These are phyloP conservation scores for Lerema accius DNA, from an alignment of 1,140 invertebrate genomes.

Conservation along the genomic window DNA sequence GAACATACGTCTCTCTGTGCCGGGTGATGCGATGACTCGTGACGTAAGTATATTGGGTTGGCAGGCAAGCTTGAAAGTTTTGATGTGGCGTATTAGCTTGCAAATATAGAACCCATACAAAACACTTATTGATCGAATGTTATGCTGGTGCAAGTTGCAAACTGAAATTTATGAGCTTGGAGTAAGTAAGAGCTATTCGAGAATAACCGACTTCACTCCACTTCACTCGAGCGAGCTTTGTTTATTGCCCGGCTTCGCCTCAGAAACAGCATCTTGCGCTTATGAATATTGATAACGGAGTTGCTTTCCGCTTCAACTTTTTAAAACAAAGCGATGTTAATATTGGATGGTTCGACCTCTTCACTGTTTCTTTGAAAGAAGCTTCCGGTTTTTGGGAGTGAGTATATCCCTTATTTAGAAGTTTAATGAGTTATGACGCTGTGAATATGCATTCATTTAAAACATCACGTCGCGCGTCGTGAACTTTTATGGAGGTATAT, in stretches of 20 bases:
- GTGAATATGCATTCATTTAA: constrained; percentile 15
- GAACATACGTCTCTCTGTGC: constrained; percentile 2
- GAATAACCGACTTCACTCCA: constrained; percentile 59
- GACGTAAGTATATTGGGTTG: constrained; percentile 67
- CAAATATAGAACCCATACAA: constrained; percentile 80
- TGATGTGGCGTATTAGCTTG: constrained; percentile 76
- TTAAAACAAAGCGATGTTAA: constrained; percentile 67
- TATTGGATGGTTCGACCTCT: constrained; percentile 50
- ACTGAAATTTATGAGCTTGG: constrained; percentile 76
- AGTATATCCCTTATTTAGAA: constrained; percentile 16
- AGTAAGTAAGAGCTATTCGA: constrained; percentile 70
- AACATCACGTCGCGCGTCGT: neutral
- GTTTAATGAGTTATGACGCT: constrained; percentile 24
- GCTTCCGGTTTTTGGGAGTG: constrained; percentile 24
- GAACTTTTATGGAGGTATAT: neutral
- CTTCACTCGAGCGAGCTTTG: constrained; percentile 63
- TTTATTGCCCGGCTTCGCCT: constrained; percentile 73
- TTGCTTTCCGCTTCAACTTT: constrained; percentile 65
- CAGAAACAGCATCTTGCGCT: constrained; percentile 65
- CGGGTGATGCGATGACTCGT: constrained; percentile 27
- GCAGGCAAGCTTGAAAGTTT: constrained; percentile 67
- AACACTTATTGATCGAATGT: constrained; percentile 80
- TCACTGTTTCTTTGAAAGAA: constrained; percentile 30
- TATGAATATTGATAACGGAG: constrained; percentile 79
- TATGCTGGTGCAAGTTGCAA: constrained; percentile 75